phyloP scores from a whole-genome alignment of 2,888 invertebrate genomes.

The Pandemis heparana region DNA sequence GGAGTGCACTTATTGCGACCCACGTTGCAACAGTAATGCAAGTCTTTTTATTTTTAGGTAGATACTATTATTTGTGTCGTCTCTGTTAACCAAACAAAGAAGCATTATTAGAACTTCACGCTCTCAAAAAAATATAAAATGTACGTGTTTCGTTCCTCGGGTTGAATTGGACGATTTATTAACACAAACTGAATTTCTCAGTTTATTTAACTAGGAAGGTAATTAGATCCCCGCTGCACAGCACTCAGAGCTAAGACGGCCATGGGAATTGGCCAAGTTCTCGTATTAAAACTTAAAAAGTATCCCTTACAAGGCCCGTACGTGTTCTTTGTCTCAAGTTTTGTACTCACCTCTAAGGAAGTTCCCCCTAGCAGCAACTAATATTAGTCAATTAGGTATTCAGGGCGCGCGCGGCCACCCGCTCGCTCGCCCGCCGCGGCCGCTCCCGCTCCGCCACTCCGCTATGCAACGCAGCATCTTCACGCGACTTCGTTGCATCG shows the following conservation, averaged over 20 bases:
- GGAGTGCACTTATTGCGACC: slow-evolving; percentile 51
- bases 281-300: slow-evolving; percentile 74
- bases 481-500: slow-evolving; percentile 42
- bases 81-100: not conserved
- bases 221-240: slow-evolving; percentile 32
- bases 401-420: slow-evolving; percentile 76
- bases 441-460: slow-evolving; percentile 29
- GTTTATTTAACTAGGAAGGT: not conserved
- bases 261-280: slow-evolving; percentile 56
- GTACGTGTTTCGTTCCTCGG: not conserved
- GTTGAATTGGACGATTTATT: not conserved
- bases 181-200: not conserved
- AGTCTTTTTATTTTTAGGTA: slow-evolving; percentile 10
- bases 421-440: slow-evolving; percentile 65
- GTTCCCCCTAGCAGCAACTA: slow-evolving; percentile 77
- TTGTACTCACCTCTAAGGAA: slow-evolving; percentile 79
- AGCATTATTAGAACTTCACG: not conserved
- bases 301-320: slow-evolving; percentile 73
- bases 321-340: slow-evolving; percentile 83
- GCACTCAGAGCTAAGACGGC: slow-evolving; percentile 41
- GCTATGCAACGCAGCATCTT: slow-evolving; percentile 42
- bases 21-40: slow-evolving; percentile 45
- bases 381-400: slow-evolving; percentile 85
- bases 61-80: not conserved
- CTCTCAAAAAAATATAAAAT: not conserved